Conservation (phyloP, 2,113 vertebrate species). For the Cacatua alba region DNA sequence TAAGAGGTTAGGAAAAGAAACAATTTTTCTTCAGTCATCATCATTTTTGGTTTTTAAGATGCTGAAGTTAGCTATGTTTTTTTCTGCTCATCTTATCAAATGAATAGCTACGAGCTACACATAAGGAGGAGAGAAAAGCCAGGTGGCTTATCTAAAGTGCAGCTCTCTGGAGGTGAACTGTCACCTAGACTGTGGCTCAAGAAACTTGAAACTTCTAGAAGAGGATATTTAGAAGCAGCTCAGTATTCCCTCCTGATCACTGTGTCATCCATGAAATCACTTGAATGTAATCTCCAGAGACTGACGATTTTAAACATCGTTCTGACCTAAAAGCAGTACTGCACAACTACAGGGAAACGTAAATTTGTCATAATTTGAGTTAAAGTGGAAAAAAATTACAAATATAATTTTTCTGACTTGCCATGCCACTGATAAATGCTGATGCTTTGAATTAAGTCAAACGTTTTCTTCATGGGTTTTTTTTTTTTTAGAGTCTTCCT, state of each 20-base stretch:
- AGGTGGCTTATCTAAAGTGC: not conserved
- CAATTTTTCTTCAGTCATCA: not conserved
- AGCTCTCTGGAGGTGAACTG: not conserved
- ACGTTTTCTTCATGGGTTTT: not conserved
- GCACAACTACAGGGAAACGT: not conserved
- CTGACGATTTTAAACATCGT: not conserved
- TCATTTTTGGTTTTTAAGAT: not conserved
- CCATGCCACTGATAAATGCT: not conserved
- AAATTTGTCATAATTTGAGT: not conserved
- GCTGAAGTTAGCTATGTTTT: not conserved
- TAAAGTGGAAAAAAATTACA: not conserved
- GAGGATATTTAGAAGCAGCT: not conserved
- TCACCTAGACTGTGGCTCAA: not conserved
- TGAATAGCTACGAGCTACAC: not conserved
- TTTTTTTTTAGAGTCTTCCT: not conserved
- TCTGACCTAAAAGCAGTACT: not conserved
- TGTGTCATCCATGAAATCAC: not conserved
- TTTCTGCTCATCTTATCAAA: not conserved
- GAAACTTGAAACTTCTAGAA: not conserved
- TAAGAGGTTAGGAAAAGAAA: not conserved
- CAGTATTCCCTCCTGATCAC: not conserved
- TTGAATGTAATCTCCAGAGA: not conserved
- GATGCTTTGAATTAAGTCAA: not conserved
- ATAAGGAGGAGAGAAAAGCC: not conserved
- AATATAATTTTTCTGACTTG: not conserved